A percentile compares a stretch with the other conserved stretches of the same genome.
phyloP scores from a whole-genome alignment of 2,888 invertebrate species.

The Panopea generosa region DNA sequence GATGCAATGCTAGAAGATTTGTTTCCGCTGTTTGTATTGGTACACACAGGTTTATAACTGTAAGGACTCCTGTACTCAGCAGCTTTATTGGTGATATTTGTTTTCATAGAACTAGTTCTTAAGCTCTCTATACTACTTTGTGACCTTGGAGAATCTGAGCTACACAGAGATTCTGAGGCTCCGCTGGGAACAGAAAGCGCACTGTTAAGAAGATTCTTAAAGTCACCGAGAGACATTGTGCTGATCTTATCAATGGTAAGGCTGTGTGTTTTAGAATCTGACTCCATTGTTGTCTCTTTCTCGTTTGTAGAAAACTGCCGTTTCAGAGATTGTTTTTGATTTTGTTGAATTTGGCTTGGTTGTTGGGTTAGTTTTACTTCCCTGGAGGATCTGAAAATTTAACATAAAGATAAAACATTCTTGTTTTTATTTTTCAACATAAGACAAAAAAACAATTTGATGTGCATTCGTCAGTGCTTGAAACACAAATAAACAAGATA shows the following conservation, averaged over 20 bases:
- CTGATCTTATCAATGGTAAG: slow-evolving; percentile 76
- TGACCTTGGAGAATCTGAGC: slow-evolving; percentile 70
- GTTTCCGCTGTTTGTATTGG: slow-evolving; percentile 28
- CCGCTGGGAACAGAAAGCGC: slow-evolving; percentile 71
- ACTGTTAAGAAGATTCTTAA: slow-evolving; percentile 76
- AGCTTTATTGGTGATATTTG: slow-evolving; percentile 19
- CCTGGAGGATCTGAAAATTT: slow-evolving; percentile 54
- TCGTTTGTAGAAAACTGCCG: slow-evolving; percentile 60
- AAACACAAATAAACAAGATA: no score
- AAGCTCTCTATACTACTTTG: slow-evolving; percentile 71
- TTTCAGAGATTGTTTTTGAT: slow-evolving; percentile 37
- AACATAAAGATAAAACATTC: no score
- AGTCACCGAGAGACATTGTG: slow-evolving; percentile 80
- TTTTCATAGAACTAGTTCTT: slow-evolving; percentile 31
- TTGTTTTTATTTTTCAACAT: no score
- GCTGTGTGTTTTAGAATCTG: slow-evolving; percentile 44
- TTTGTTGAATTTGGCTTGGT: slow-evolving; percentile 30
- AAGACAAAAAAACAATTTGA: no score
- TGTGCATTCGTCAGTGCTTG: no score
- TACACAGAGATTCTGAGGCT: slow-evolving; percentile 58
- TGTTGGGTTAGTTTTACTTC: slow-evolving; percentile 33
- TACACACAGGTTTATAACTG: slow-evolving; percentile 33
- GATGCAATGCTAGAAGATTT: slow-evolving; percentile 10
- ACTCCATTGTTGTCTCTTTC: slow-evolving; percentile 49
- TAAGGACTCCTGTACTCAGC: slow-evolving; percentile 50